A percentile compares a stretch with the other conserved stretches of the same genome.
These are phyloP conservation scores for Gymnoscopelus braueri DNA, from an alignment of 2,797 vertebrate genomes.

Conservation along the genomic window DNA sequence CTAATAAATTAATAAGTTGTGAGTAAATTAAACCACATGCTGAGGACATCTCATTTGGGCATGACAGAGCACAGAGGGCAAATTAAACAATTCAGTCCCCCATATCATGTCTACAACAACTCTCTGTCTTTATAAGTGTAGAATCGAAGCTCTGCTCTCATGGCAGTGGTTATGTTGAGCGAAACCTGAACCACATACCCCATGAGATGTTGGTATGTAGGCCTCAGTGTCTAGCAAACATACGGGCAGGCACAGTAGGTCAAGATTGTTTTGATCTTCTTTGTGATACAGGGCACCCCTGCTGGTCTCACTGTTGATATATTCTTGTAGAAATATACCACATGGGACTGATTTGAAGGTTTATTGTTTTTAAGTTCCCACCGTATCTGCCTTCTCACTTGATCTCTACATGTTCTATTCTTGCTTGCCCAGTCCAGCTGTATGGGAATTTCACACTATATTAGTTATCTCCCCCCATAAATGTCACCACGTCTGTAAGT, in stretches of 20 bases:
- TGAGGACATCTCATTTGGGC: not conserved
- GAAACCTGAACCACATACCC: conserved; percentile 67
- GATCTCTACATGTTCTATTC: not conserved
- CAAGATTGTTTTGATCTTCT: conserved; percentile 32
- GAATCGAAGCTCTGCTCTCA: conserved; percentile 43
- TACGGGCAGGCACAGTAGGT: conserved; percentile 19
- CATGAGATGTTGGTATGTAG: conserved; percentile 57
- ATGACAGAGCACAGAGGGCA: conserved; percentile 19
- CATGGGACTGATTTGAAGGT: conserved; percentile 26
- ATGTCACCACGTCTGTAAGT: not conserved
- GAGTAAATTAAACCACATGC: not conserved
- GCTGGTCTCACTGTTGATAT: conserved; percentile 21
- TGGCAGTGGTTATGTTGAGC: conserved; percentile 64
- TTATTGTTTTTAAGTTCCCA: conserved; percentile 27
- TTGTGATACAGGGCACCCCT: not conserved
- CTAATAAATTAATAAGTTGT: conserved; percentile 23
- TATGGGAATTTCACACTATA: not conserved
- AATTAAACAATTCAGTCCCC: conserved; percentile 22
- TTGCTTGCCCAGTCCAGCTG: not conserved
- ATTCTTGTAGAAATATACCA: conserved; percentile 18
- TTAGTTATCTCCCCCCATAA: not conserved
- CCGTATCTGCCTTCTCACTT: not conserved
- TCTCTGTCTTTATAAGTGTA: conserved; percentile 47
- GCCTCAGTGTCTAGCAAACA: conserved; percentile 36
- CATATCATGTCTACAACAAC: conserved; percentile 42